A percentile compares a stretch with the other conserved stretches of the same genome.
Conservation (phyloP, 2,888 invertebrate genomes). For the Hedya salicella region DNA sequence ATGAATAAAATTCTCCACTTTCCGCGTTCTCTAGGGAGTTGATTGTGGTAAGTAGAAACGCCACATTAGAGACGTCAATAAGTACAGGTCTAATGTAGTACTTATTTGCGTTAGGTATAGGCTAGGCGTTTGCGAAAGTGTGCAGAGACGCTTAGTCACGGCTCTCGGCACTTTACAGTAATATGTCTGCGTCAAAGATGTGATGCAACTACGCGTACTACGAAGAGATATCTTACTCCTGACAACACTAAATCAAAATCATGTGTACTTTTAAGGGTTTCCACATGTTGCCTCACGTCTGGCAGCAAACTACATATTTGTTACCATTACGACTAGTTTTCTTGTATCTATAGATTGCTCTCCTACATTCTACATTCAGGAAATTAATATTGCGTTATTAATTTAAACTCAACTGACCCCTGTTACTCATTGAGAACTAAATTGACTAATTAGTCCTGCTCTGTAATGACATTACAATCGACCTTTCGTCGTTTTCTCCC, state of each 20-base stretch:
- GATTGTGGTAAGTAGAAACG: slow-evolving; percentile 51
- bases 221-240: slow-evolving; percentile 30
- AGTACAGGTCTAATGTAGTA: slow-evolving; percentile 42
- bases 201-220: slow-evolving; percentile 62
- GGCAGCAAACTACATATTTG: slow-evolving; percentile 5
- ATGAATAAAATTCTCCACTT: slow-evolving; percentile 16
- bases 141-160: slow-evolving; percentile 70
- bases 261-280: slow-evolving; percentile 26
- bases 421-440: too few species aligned
- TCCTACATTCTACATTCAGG: too few species aligned
- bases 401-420: too few species aligned
- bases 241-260: slow-evolving; percentile 27
- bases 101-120: slow-evolving; percentile 46
- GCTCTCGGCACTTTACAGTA: slow-evolving; percentile 63
- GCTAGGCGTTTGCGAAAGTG: slow-evolving; percentile 73
- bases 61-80: slow-evolving; percentile 46
- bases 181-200: slow-evolving; percentile 67
- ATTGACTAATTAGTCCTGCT: too few species aligned
- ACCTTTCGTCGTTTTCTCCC: too few species aligned
- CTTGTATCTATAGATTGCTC: background rate
- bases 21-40: slow-evolving; percentile 23
- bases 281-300: slow-evolving; percentile 23
- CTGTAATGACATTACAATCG: too few species aligned
- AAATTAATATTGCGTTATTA: too few species aligned
- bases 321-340: background rate